phyloP scores from a whole-genome alignment of 2,113 vertebrate genomes.

The Anarrhichthys ocellatus region DNA sequence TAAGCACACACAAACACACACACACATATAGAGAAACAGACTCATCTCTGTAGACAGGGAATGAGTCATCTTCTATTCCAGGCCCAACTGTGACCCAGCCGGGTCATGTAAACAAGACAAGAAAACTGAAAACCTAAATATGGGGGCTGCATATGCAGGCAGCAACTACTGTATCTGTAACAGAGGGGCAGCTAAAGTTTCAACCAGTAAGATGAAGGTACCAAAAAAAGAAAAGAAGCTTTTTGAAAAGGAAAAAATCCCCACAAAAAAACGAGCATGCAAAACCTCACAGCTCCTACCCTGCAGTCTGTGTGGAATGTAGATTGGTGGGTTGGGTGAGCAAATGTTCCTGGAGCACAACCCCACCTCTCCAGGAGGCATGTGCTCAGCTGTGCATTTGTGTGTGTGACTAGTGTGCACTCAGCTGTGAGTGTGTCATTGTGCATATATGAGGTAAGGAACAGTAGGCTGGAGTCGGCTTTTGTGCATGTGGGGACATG shows the following conservation, averaged over 20 bases:
- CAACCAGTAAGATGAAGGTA: slow-evolving; percentile 19
- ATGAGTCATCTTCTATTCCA: slow-evolving; percentile 77
- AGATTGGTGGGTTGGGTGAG: slow-evolving; percentile 66
- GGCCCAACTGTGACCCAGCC: slow-evolving; percentile 61
- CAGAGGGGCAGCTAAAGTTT: slow-evolving; percentile 8
- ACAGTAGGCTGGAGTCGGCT: slow-evolving; percentile 52
- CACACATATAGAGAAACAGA: slow-evolving; percentile 36
- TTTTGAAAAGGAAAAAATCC: background rate
- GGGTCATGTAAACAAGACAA: slow-evolving; percentile 76
- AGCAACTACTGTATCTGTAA: slow-evolving; percentile 28
- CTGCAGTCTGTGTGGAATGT: slow-evolving; percentile 62
- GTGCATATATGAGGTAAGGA: slow-evolving; percentile 58
- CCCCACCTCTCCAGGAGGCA: slow-evolving; percentile 74
- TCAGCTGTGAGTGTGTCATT: slow-evolving; percentile 77
- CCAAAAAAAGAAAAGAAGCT: slow-evolving; percentile 16
- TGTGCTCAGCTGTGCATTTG: slow-evolving; percentile 70
- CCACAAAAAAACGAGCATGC: background rate
- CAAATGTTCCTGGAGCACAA: slow-evolving; percentile 59
- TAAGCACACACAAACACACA: slow-evolving; percentile 32
- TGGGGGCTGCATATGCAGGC: slow-evolving; percentile 31
- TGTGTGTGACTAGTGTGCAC: slow-evolving; percentile 56
- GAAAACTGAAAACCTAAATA: slow-evolving; percentile 69
- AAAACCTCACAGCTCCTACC: slow-evolving; percentile 14
- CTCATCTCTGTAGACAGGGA: slow-evolving; percentile 58
- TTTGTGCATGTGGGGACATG: slow-evolving; percentile 61